A percentile compares a stretch with the other conserved stretches of the same genome.
Conservation (phyloP, 2,113 vertebrate species). For the Jaculus jaculus region DNA sequence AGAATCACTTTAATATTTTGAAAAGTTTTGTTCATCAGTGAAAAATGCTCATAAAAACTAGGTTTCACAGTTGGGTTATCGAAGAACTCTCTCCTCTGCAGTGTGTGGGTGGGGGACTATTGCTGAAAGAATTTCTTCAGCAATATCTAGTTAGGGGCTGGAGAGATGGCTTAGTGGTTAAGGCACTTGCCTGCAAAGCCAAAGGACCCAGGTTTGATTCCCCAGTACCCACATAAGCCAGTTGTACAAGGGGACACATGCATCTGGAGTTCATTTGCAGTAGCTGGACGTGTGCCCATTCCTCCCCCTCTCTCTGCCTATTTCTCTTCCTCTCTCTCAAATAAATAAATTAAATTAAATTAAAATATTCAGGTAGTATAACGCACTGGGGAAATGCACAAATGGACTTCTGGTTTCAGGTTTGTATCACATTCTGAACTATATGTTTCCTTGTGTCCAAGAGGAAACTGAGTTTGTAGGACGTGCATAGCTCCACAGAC, state of each 20-base stretch:
- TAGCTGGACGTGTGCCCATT: no score
- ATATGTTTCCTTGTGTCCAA: constrained; percentile 9
- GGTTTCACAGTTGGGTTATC: neutral
- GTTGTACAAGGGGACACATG: no score
- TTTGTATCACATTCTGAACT: neutral
- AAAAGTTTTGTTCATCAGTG: neutral
- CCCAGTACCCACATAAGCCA: no score
- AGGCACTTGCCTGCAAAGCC: no score
- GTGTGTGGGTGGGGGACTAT: neutral
- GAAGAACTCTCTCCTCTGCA: neutral
- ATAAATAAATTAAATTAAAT: no score
- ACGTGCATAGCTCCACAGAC: neutral
- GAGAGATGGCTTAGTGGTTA: no score
- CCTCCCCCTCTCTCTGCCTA: no score
- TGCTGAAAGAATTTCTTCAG: neutral
- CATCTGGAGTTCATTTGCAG: no score
- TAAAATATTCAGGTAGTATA: no score
- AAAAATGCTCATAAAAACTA: neutral
- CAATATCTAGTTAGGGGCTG: no score
- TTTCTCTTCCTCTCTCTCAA: no score
- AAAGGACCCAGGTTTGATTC: no score
- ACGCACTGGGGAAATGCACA: neutral
- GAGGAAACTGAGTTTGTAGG: constrained; percentile 8
- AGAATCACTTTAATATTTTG: neutral
- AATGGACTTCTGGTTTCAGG: neutral